phyloP scores from a whole-genome alignment of 2,888 invertebrate species.

The Coelinius sp. region DNA sequence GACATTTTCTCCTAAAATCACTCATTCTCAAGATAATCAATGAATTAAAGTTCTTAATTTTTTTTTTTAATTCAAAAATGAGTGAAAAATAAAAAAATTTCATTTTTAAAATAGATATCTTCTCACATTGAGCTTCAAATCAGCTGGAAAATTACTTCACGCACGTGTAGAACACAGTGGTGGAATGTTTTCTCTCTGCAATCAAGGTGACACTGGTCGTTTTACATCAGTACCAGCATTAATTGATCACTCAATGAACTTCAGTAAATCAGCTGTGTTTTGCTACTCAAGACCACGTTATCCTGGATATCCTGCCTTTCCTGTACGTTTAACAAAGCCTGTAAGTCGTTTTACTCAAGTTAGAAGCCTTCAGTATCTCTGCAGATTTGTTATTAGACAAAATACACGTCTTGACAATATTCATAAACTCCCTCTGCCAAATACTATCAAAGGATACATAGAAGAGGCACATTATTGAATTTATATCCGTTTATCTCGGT shows the following conservation, averaged over 20 bases:
- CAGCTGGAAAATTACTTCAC: constrained; percentile 79
- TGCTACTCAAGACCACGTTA: constrained; percentile 80
- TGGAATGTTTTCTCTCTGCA: constrained; percentile 77
- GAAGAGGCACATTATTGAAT: constrained; percentile 63
- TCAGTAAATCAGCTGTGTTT: constrained; percentile 80
- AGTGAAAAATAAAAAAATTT: not conserved
- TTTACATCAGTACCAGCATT: constrained; percentile 79
- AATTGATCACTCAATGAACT: constrained; percentile 81
- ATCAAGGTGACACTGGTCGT: constrained; percentile 72
- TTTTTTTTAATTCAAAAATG: no score
- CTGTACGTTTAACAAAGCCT: constrained; percentile 82
- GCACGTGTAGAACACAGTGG: constrained; percentile 82
- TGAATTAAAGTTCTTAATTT: no score
- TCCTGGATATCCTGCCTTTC: constrained; percentile 79
- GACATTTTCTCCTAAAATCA: no score
- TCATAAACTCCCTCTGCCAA: constrained; percentile 78
- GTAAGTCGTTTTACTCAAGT: constrained; percentile 82
- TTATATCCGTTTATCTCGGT: no score
- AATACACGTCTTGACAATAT: constrained; percentile 79
- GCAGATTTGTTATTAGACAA: constrained; percentile 81
- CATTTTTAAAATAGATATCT: constrained; percentile 72
- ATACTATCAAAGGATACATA: constrained; percentile 74
- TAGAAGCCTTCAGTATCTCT: constrained; percentile 80
- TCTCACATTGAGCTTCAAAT: constrained; percentile 82
- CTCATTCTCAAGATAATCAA: no score